Base-by-base conservation (phyloP, 2,113 vertebrate genomes). In the Malurus elegans region DNA sequence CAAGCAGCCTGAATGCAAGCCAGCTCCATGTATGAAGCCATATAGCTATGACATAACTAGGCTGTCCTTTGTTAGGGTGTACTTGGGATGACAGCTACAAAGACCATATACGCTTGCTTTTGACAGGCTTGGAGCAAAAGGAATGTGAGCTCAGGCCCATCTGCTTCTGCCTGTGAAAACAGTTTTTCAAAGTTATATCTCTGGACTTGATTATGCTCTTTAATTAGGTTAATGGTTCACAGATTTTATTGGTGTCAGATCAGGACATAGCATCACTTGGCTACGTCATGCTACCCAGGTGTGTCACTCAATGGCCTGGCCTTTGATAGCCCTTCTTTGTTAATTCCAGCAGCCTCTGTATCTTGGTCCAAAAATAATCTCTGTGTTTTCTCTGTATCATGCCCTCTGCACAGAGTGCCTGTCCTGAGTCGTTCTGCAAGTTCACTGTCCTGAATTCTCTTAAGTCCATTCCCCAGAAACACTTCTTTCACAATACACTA, bases 391-490 rank as follows among this genome's bases (percentile, higher is more conserved):
- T 82, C 28, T 5, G 14, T 10, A 72, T 31, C n/a, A 34, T 24
- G 26, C 31, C 17, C 57, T 81, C 73, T 79, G 54, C 66, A 57
- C 29, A 28, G 53, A 29, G 5, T 65, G 19, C 32, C 62, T 47
- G 3, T 36, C 50, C 36, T 65, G 20, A 87, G 69, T 74, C 0
- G 0, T 81, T 95, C 66, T 85, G 45, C 56, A 92, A 66, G 74
- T 65, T 91, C 62, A 61, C 16, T 73, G 67, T 44, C 91, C 87
- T 91, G 66, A 87, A 94, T 82, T 85, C 89, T 76, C 66, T 61
- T 40, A 67, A 56, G 36, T 83, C 58, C 32, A 14, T 86, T 65
- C 54, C 56, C 32, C 42, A 93, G 78, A 94, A 31, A 50, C 40
- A 54, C 4, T 65, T 29, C 53, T 92, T 93, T 92, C 94, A 88